phyloP scores from a whole-genome alignment of 2,888 invertebrate species.

The Ferrisia virgata region DNA sequence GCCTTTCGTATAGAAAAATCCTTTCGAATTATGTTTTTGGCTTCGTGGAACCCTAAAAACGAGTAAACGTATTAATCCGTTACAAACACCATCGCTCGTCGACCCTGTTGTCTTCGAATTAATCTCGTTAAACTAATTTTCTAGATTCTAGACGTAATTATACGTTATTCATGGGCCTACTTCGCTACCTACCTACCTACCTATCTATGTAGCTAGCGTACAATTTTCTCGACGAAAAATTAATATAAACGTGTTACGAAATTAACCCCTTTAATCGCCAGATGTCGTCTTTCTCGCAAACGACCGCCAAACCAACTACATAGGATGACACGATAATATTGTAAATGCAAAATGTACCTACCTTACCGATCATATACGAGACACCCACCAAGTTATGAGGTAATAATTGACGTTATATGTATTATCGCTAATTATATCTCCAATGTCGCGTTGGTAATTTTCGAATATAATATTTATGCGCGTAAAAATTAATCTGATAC shows the following conservation, averaged over 20 bases:
- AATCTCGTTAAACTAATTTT: not conserved
- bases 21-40: not conserved
- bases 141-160: not conserved
- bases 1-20: too few species aligned
- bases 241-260: not conserved
- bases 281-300: not conserved
- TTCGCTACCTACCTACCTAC: too few species aligned
- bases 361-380: not conserved
- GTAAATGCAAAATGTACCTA: not conserved
- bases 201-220: too few species aligned
- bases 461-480: not conserved
- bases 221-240: not conserved
- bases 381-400: not conserved
- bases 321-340: not conserved
- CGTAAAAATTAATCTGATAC: not conserved
- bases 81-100: not conserved
- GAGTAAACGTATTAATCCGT: not conserved
- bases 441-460: not conserved
- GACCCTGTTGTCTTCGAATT: not conserved
- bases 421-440: constrained; percentile 15
- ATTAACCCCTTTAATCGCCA: not conserved
- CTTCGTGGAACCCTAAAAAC: not conserved
- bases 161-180: not conserved
- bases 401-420: not conserved
- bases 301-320: not conserved